Evolutionary conservation across 2,113 vertebrate genomes (phyloP).

Genomic region (Calyptommatus sinebrachiatus): DNA sequence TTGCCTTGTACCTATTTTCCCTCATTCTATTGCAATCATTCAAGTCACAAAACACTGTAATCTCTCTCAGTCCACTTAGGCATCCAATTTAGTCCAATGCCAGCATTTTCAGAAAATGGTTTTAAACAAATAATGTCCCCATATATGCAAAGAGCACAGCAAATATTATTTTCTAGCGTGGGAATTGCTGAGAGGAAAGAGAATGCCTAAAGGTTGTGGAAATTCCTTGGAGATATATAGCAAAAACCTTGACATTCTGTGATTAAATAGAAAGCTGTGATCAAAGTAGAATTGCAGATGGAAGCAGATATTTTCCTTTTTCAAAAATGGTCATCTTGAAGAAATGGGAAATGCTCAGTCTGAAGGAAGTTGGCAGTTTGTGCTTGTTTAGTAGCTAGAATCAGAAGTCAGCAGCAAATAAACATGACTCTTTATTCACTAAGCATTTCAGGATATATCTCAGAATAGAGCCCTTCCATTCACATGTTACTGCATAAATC

Average conservation of each 20-base stretch:
- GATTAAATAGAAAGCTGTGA: conserved; percentile 13
- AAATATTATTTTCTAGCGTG: conserved; percentile 27
- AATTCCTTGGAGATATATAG: conserved; percentile 1
- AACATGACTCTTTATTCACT: background rate
- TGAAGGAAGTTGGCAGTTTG: background rate
- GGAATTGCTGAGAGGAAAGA: conserved; percentile 20
- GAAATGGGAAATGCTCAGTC: background rate
- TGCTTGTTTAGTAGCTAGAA: background rate
- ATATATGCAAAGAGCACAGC: conserved; percentile 13
- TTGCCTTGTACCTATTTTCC: conserved; percentile 7
- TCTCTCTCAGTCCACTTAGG: conserved; percentile 23
- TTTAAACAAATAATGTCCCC: conserved; percentile 38
- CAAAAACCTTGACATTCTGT: conserved; percentile 9
- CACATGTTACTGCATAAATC: no score
- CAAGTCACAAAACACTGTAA: background rate
- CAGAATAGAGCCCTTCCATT: no score
- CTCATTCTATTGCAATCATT: conserved; percentile 28
- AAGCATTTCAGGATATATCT: no score
- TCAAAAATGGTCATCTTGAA: background rate
- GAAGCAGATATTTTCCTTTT: background rate
- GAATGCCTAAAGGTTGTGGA: conserved; percentile 24
- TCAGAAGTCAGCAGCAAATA: background rate
- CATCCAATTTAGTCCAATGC: background rate
- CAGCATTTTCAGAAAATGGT: conserved; percentile 27
- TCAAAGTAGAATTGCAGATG: conserved; percentile 26